Evolutionary conservation across 2,888 invertebrate species (phyloP).

Genomic region (Andricus quercusramuli): DNA sequence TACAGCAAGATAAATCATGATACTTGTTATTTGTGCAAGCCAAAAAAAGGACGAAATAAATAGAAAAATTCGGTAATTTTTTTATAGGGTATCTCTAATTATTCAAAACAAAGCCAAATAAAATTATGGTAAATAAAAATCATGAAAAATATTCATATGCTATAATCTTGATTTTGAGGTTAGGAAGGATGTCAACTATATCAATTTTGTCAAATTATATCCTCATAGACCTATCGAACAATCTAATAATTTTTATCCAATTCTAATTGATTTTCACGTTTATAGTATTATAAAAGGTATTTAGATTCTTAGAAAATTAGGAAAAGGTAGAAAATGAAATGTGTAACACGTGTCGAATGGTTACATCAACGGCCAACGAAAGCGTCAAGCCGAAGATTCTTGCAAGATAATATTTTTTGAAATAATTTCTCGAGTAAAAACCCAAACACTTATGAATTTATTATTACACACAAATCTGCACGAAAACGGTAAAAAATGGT

Average conservation of each 20-base stretch:
- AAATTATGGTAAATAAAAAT: no score
- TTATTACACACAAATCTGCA: not conserved
- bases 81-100: no score
- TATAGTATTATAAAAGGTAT: not conserved
- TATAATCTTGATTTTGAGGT: not conserved
- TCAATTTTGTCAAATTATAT: not conserved
- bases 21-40: no score
- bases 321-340: not conserved
- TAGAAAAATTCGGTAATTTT: no score
- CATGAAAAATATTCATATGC: no score
- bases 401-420: not conserved
- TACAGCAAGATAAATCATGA: no score
- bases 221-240: not conserved
- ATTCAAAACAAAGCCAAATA: no score
- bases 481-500: not conserved
- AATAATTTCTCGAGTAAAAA: not conserved
- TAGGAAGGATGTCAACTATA: not conserved
- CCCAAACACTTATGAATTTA: not conserved
- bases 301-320: not conserved
- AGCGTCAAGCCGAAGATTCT: not conserved
- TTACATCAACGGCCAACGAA: slow-evolving; percentile 5
- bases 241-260: not conserved
- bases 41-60: no score
- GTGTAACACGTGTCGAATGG: slow-evolving; percentile 6
- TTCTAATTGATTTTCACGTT: not conserved